phyloP scores from a whole-genome alignment of 2,888 invertebrate species.

The Uloborus plumipes region DNA sequence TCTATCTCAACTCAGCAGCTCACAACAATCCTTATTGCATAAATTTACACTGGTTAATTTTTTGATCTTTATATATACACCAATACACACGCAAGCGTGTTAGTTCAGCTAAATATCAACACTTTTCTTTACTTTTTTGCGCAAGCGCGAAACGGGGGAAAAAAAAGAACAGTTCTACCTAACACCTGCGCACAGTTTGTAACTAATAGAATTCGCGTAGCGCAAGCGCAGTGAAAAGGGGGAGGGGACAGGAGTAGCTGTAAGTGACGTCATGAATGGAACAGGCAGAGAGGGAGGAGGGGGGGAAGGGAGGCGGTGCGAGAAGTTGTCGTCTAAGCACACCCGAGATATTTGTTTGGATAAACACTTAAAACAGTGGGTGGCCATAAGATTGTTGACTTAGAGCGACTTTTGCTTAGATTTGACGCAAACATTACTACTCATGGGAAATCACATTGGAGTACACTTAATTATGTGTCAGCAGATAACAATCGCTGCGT shows the following conservation, averaged over 20 bases:
- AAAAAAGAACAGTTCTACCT: conserved; percentile 46
- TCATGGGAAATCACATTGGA: conserved; percentile 16
- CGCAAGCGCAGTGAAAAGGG: conserved; percentile 34
- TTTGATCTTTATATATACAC: conserved; percentile 13
- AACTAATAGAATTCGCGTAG: conserved; percentile 28
- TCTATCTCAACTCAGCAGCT: too few species aligned
- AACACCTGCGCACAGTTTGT: conserved; percentile 37
- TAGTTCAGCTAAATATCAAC: conserved; percentile 48
- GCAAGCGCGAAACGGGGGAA: conserved; percentile 47
- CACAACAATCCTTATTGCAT: too few species aligned
- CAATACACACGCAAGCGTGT: not conserved
- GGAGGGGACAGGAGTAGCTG: conserved; percentile 22
- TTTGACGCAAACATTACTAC: conserved; percentile 11
- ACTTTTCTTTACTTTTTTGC: conserved; percentile 36
- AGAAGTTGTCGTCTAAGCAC: conserved; percentile 38
- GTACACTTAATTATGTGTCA: conserved; percentile 1
- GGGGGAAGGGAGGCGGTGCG: conserved; percentile 10
- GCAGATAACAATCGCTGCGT: too few species aligned
- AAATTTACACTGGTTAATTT: not conserved
- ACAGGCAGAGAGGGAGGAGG: not conserved
- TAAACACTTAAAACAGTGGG: conserved; percentile 42
- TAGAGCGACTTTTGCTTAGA: not conserved
- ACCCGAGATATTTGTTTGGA: conserved; percentile 53
- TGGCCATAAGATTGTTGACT: conserved; percentile 38
- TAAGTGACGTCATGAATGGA: conserved; percentile 40